Base-by-base conservation (phyloP, 1,140 invertebrate species). In the Diachasma alloeum region DNA sequence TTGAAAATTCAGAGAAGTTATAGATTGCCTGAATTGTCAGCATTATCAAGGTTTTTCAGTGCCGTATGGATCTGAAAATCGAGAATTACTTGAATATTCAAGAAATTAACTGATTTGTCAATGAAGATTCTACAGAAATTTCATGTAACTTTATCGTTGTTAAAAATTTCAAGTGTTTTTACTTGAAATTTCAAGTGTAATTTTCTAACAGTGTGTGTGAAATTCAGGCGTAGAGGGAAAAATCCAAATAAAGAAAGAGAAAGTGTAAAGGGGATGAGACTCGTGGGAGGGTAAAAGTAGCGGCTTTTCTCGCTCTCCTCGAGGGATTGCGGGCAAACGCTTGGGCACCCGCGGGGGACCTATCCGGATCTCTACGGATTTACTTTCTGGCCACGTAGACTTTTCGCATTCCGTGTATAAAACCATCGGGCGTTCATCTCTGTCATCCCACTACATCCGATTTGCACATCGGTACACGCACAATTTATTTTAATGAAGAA, bases 371-470 rank as follows among this genome's bases (percentile, higher is more conserved):
- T 78, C 74, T 79, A 78, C 19, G 75, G 59, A 80, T 81, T 84
- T 79, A 81, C 80, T 84, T 84, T 83, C 83, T 53, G 70, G 70
- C 76, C 81, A 82, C 83, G 81, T 83, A 84, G 46, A 72, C 13
- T 75, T 59, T 76, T 67, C 74, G 70, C 67, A 72, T 70, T 26
- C 26, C 37, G 36, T 26, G 19, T 67, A 11, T 42, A 42, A 42
- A 42, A n/a, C 11, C 71, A 67, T 71, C 37, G 10, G 31, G 36
- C 24, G 0, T 68, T 44, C 24, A 59, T 68, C 66, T 69, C 56
- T 56, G 42, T 31, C 59, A 53, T 46, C 8, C 36, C 69, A 15
- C 4, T 53, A 13, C 73, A 19, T 37, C 36, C 53, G 22, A 24
- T 39, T 48, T 59, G 36, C 72, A 59, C 56, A 56, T 36, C 68